Conservation (phyloP, 2,113 vertebrate genomes). For the Redunca redunca region DNA sequence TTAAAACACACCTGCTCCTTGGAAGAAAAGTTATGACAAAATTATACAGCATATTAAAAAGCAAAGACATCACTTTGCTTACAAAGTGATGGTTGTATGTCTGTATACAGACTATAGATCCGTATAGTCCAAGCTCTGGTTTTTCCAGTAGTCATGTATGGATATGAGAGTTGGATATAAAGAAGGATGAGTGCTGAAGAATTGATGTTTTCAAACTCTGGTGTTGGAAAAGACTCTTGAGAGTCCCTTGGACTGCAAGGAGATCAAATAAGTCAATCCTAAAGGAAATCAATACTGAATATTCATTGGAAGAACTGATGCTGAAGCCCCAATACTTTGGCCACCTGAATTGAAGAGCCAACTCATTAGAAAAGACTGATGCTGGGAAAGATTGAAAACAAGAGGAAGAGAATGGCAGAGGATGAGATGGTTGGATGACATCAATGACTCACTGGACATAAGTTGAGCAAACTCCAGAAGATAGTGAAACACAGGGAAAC, state of each 20-base stretch:
- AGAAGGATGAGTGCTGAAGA: neutral
- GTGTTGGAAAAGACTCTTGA: neutral
- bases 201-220: neutral
- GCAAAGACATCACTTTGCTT: neutral
- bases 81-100: neutral
- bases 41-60: neutral
- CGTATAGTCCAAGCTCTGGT: neutral
- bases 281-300: neutral
- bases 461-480: neutral
- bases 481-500: neutral
- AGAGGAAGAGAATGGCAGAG: neutral
- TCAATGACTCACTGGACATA: neutral
- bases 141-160: neutral
- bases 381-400: neutral
- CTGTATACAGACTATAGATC: neutral
- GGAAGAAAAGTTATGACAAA: neutral
- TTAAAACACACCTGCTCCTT: neutral
- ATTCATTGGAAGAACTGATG: neutral
- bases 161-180: neutral
- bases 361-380: neutral
- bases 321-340: neutral
- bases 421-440: neutral
- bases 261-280: neutral
- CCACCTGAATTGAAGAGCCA: neutral
- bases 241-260: neutral